Base-by-base conservation (phyloP, 2,797 vertebrate genomes). In the Hyperoplus immaculatus region DNA sequence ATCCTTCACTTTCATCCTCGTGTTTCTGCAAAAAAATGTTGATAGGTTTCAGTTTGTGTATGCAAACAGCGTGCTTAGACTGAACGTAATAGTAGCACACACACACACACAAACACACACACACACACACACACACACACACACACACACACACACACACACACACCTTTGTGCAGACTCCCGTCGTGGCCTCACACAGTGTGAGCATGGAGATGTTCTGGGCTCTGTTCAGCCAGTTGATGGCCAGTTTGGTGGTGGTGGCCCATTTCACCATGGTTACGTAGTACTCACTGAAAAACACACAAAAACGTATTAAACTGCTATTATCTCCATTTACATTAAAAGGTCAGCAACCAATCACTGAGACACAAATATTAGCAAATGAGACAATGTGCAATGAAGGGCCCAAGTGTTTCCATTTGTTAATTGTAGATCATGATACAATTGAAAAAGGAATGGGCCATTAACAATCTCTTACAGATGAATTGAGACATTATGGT, bases 241-340 rank as follows among this genome's bases (percentile, higher is more conserved):
- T 97, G 8, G 97, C 97, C 83, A 99, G 96, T 85, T 98, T 99
- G 78, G 97, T 99, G 89, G 95, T 97, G 65, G 97, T 98, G 67
- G 97, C 97, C 98, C 98, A 99, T 50, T 97, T 99, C 86, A 99
- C 98, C 97, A 99, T 99, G 75, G 97, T 99, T 76, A 99, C 95
- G 62, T 99, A 99, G 89, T 96, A 96, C 76, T 99, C 98, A 57
- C 97, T 98, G 85, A 16, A 29, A 82, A 60, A 90, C 15, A 82
- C 43, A 73, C 10, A 57, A 16, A 45, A 9, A 0, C 29, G 3
- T 29, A 47, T 43, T 6, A 36, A 54, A 51, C 0, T 6, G 12
- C 0, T 0, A 54, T 9, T 15, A n/a, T n/a, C 11, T 45, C 12
- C 1, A 5, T 43, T 65, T 69, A 39, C 4, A 51, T 14, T 14